Evolutionary conservation across 2,888 invertebrate species (phyloP).

Genomic region (Pycnomerus fuliginosus): DNA sequence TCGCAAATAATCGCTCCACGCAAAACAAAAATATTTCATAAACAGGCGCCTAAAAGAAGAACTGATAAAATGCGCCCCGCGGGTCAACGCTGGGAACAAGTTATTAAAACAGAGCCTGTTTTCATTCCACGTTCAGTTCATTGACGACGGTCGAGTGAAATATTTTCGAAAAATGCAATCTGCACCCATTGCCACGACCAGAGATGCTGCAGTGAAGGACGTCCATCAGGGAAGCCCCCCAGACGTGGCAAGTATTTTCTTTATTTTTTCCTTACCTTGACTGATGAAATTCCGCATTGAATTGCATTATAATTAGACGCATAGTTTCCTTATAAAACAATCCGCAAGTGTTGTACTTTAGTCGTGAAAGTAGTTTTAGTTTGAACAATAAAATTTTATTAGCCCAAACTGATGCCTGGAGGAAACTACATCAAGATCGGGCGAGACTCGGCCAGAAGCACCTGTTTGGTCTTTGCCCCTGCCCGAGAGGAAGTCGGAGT

Average conservation of each 20-base stretch:
- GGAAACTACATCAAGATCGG: slow-evolving; percentile 84
- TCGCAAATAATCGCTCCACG: no score
- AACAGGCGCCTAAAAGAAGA: no score
- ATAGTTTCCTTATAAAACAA: neutral
- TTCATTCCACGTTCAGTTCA: slow-evolving; percentile 10
- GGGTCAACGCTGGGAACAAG: no score
- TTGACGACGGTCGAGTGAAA: slow-evolving; percentile 3
- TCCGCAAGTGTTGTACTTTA: neutral
- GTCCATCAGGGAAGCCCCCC: slow-evolving; percentile 30
- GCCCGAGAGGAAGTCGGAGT: slow-evolving; percentile 81
- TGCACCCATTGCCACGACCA: slow-evolving; percentile 25
- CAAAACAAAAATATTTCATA: no score
- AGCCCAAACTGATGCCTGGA: slow-evolving; percentile 80
- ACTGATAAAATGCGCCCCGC: no score
- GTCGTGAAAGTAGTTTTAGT: neutral
- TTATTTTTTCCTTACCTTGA: slow-evolving; percentile 6
- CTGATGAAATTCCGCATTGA: neutral
- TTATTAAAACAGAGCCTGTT: slow-evolving; percentile 17
- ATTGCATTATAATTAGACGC: slow-evolving; percentile 3
- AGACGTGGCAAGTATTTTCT: slow-evolving; percentile 30
- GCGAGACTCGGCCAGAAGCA: slow-evolving; percentile 72
- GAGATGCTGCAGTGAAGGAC: slow-evolving; percentile 9
- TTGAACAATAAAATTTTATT: slow-evolving; percentile 26
- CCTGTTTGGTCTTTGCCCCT: slow-evolving; percentile 85
- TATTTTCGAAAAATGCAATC: slow-evolving; percentile 23